Conservation (phyloP, 2,797 vertebrate genomes). For the Ctenosaura bakeri region DNA sequence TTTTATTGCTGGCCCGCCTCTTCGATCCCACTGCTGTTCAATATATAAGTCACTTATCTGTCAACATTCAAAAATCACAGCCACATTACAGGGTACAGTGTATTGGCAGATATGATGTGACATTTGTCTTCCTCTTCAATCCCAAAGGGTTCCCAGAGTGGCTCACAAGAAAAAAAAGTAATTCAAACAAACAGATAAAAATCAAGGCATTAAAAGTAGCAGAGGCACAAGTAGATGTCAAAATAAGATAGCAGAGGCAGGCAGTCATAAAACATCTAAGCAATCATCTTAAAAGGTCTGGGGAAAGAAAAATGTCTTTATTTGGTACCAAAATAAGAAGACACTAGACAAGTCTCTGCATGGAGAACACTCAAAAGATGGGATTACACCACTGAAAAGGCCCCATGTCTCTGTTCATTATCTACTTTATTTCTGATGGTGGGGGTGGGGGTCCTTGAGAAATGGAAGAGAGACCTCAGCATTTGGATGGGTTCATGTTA, state of each 20-base stretch:
- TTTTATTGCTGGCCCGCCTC: neutral
- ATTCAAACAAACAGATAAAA: neutral
- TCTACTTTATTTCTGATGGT: neutral
- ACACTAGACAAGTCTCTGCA: neutral
- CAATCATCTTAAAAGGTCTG: neutral
- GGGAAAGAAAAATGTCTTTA: neutral
- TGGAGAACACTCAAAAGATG: neutral
- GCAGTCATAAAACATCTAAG: neutral
- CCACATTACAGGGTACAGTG: neutral
- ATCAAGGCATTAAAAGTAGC: neutral
- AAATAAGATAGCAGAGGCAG: neutral
- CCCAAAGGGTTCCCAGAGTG: neutral
- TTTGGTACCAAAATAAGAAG: too few relatives aligned
- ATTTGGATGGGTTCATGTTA: too few relatives aligned
- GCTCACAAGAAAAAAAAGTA: neutral
- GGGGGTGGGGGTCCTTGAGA: too few relatives aligned
- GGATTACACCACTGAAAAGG: neutral
- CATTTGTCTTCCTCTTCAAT: neutral
- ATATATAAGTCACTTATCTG: neutral
- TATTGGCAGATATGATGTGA: constrained; percentile 3
- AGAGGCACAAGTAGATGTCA: neutral
- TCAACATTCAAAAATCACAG: neutral
- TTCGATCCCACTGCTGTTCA: neutral
- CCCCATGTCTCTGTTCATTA: neutral
- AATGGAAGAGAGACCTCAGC: too few relatives aligned